phyloP scores from a whole-genome alignment of 2,797 vertebrate genomes.

The Oophaga sylvatica region DNA sequence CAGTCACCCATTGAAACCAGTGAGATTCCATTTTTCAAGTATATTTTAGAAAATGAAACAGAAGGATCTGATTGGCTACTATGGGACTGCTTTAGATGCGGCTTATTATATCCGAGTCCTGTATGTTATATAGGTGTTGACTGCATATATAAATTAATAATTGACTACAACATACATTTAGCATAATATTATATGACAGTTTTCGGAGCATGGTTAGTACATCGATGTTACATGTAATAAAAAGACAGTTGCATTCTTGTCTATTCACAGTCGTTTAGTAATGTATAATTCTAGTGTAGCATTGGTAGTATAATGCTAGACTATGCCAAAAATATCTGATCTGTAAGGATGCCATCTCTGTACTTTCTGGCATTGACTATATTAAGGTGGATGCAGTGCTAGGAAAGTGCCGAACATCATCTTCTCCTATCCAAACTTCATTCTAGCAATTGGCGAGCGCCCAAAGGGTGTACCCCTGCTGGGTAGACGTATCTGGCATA shows the following conservation, averaged over 20 bases:
- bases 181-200: not conserved
- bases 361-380: no score
- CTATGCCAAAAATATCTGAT: no score
- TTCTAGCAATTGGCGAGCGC: no score
- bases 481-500: no score
- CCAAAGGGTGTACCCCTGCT: no score
- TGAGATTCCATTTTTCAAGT: not conserved
- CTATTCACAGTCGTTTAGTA: not conserved
- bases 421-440: no score
- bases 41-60: no score
- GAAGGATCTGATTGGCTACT: not conserved
- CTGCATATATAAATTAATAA: not conserved
- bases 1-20: not conserved
- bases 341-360: no score
- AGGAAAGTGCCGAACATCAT: no score
- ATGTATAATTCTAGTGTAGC: not conserved
- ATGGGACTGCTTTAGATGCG: not conserved
- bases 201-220: not conserved
- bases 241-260: not conserved
- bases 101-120: not conserved
- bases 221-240: constrained; percentile 1
- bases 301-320: no score
- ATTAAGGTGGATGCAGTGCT: no score
- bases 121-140: not conserved
- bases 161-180: not conserved